Conservation (phyloP, 1,140 invertebrate species). For the Sinella curviseta region DNA sequence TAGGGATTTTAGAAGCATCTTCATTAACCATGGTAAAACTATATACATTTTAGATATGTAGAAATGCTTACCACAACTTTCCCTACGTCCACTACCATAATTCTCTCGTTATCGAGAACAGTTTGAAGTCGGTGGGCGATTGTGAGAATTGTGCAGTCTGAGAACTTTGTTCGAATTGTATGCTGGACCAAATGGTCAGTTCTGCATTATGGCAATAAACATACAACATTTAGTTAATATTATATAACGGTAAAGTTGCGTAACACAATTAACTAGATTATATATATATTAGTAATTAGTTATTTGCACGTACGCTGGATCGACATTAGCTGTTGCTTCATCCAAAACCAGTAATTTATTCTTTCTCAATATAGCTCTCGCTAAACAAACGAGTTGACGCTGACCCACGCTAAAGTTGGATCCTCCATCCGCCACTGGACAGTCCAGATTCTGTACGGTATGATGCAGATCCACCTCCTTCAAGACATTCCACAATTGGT, state of each 20-base stretch:
- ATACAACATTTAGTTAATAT: not conserved
- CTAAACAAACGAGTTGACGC: conserved; percentile 66
- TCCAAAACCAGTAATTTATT: conserved; percentile 56
- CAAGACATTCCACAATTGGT: conserved; percentile 59
- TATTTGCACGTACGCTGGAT: conserved; percentile 43
- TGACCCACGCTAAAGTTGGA: conserved; percentile 77
- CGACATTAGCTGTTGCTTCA: conserved; percentile 62
- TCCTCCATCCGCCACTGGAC: conserved; percentile 68
- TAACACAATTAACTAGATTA: not conserved
- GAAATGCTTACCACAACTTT: conserved; percentile 56
- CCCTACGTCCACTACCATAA: conserved; percentile 70
- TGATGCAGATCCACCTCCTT: conserved; percentile 53
- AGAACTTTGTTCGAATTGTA: conserved; percentile 71
- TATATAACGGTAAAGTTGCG: not conserved
- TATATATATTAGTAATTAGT: not conserved
- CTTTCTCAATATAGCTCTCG: conserved; percentile 56
- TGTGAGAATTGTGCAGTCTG: conserved; percentile 74
- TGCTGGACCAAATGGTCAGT: conserved; percentile 70
- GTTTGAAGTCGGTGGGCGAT: conserved; percentile 83
- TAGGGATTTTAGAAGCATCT: no score
- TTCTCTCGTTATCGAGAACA: conserved; percentile 56
- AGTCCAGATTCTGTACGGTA: conserved; percentile 49
- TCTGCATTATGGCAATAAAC: conserved; percentile 48
- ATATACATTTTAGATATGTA: not conserved
- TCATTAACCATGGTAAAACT: not conserved